Evolutionary conservation across 1,140 invertebrate species (phyloP), one percentile per base, ranked within the genome.

Genomic region (Ptiloglossa arizonensis): DNA sequence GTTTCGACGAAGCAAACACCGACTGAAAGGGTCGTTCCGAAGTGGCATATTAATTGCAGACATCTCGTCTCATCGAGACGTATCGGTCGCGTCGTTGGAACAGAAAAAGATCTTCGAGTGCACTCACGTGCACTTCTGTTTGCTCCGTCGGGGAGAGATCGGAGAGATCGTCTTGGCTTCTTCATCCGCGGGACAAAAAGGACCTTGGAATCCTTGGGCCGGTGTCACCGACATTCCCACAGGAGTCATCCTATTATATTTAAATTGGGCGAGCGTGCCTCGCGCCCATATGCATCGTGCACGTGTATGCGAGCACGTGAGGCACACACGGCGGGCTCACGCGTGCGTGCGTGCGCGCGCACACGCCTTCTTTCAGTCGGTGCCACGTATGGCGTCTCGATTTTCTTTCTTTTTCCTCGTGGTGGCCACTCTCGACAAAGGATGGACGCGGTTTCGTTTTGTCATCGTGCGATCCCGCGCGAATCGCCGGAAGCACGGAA

Each of bases 201-300:
- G 71, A 85, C 85, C 82, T 86, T 87, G 86, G 68, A 76, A 64
- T 80, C 80, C 80, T 62, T 66, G 44, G n/a, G 29, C 17, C 54
- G 77, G 74, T 79, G 82, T 86, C 82, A 77, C 75, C 81, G 80
- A 86, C 80, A 78, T 85, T 84, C 68, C 64, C 71, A 64, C 77
- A 83, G 81, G 80, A 85, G 80, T 87, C 83, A 87, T 85, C 70
- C 85, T 59, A 87, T 87, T 87, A 87, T 85, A 87, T 87, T 87
- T 87, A 87, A 87, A 87, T 87, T 75, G 77, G 69, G 68, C 63
- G 71, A 79, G 73, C 50, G 59, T 68, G 52, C 38, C 32, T 57
- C 70, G 56, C 50, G 74, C 69, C 27, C 57, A 71, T 77, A 56
- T 50, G 69, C 44, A 17, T 17, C 13, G 54, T 24, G 54, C 38